Percentiles rank a stretch among this genome's conserved stretches.
These are phyloP conservation scores for Percopsis transmontana DNA, from an alignment of 2,113 vertebrate species.

Conservation along the genomic window DNA sequence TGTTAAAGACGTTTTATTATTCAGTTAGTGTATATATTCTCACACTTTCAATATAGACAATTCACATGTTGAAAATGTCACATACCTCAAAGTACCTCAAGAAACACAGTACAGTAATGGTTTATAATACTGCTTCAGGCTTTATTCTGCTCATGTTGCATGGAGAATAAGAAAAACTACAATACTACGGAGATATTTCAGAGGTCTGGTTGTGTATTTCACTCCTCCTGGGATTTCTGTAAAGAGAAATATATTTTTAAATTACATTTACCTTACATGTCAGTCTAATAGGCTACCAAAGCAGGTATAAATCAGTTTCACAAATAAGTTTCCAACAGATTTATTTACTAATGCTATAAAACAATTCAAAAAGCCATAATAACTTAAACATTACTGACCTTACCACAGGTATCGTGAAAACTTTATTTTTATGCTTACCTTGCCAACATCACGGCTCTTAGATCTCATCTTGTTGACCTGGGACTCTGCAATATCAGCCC, in stretches of 20 bases:
- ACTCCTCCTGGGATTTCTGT: constrained; percentile 75
- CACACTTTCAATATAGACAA: neutral
- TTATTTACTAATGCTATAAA: no score
- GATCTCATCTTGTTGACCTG: constrained; percentile 35
- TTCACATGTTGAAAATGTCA: neutral
- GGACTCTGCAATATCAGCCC: constrained; percentile 64
- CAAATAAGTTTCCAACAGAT: no score
- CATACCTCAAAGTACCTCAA: neutral
- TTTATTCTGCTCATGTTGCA: constrained; percentile 52
- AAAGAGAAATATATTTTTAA: constrained; percentile 8
- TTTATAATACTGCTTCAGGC: constrained; percentile 25
- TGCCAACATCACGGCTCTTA: constrained; percentile 64
- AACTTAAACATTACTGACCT: no score
- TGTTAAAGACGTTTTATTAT: neutral
- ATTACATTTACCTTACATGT: no score
- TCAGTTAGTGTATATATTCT: neutral
- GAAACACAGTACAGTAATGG: constrained; percentile 2
- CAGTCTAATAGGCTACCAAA: no score
- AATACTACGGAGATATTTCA: constrained; percentile 5
- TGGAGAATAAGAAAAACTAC: constrained; percentile 41
- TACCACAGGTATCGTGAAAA: no score
- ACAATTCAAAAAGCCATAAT: no score
- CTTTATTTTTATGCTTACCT: constrained; percentile 48
- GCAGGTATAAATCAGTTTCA: no score
- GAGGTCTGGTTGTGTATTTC: constrained; percentile 19